phyloP scores from a whole-genome alignment of 2,888 invertebrate genomes.

The Agrotis segetum region DNA sequence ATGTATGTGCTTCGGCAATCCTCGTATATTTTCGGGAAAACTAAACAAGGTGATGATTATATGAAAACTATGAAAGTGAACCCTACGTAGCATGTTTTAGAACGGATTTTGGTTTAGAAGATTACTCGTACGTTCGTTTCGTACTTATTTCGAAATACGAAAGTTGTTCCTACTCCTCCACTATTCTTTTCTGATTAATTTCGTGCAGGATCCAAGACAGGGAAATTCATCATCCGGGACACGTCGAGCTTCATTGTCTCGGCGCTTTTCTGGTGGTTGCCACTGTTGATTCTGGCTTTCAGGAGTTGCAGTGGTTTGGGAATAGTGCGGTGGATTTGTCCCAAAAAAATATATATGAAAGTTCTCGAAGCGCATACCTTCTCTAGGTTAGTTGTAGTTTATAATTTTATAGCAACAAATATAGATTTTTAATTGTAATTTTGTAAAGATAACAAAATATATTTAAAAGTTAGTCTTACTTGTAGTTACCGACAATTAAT shows the following conservation, averaged over 20 bases:
- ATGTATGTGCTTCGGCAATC: neutral
- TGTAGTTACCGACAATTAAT: conserved; percentile 6
- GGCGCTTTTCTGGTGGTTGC: too few relatives aligned
- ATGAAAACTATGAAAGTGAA: neutral
- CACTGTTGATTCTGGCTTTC: too few relatives aligned
- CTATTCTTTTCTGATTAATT: too few relatives aligned
- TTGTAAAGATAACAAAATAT: neutral
- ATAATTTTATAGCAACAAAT: neutral
- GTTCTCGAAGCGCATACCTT: neutral
- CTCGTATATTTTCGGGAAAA: neutral
- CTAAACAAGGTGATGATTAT: neutral
- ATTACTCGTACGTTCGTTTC: too few relatives aligned
- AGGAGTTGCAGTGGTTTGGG: too few relatives aligned
- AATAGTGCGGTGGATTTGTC: too few relatives aligned
- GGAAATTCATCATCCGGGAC: too few relatives aligned
- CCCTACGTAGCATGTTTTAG: neutral
- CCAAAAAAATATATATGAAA: neutral
- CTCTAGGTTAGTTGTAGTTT: neutral
- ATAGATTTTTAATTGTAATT: neutral
- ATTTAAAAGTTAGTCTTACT: neutral
- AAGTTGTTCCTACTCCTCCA: too few relatives aligned
- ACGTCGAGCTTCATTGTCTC: too few relatives aligned
- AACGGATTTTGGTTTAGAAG: too few relatives aligned
- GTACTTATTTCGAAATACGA: too few relatives aligned
- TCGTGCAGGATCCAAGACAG: too few relatives aligned